Evolutionary conservation across 2,888 invertebrate species (phyloP), one percentile per base, ranked within the genome.

Genomic region (Lasioglossum vierecki): DNA sequence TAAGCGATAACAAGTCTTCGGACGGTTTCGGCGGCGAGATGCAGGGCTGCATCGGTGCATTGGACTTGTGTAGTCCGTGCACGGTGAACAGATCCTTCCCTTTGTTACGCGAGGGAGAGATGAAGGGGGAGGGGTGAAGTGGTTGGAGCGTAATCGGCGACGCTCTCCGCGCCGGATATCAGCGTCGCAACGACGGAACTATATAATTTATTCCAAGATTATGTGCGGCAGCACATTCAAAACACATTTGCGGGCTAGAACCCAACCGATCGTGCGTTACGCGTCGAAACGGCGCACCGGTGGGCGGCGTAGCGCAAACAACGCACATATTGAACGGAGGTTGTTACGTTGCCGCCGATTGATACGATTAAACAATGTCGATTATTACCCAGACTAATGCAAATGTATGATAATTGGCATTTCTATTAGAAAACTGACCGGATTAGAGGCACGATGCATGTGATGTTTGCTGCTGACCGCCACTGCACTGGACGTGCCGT

Each of bases 1-100:
- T 83, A 83, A 82, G 83, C 82, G 83, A 83, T 76, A 82, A 57
- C 83, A 83, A 73, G 83, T 76, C 74, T n/a, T 41, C 63, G 41
- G 63, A 35, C 44, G 49, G n/a, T 73, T 63, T 15, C 53, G 46
- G 46, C 26, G 68, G 39, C 39, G 18, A 63, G 63, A 63, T 63
- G 63, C 63, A 18, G 63, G 15, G 18, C 30, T 30, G 63, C 63
- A 57, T 57, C 75, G 75, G 39, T 63, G 63, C 63, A 57, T 46
- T 49, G 75, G 26, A 49, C 49, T 63, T 63, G 46, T 49, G 18
- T 39, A 70, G 68, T n/a, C 68, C n/a, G 75, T 18, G 30, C 63
- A 26, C 44, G 44, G 22, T n/a, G 44, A 53, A 66, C 26, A 53
- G 49, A 49, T 63, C 63, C 41, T 75, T 76, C 72, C 76, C 76